Evolutionary conservation across 2,888 invertebrate genomes (phyloP), one percentile per base, ranked within the genome.

Genomic region (Dione juno): DNA sequence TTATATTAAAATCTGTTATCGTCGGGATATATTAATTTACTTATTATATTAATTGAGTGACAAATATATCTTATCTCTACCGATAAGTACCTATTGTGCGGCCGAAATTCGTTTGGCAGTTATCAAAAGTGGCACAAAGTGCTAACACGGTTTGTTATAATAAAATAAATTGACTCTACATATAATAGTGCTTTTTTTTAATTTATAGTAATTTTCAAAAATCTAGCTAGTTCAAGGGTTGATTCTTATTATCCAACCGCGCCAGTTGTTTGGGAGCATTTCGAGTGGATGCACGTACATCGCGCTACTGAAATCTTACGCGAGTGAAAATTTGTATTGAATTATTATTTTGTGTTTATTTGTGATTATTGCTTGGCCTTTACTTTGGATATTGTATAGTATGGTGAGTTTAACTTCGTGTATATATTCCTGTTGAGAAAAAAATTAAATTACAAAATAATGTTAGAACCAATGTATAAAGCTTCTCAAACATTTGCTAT

Each of bases 31-130:
- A 88, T 86, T 86, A 86, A 88, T 86, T 88, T 82, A 85, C 81
- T 86, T 82, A 83, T 83, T 85, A 82, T 82, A 84, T 84, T 86
- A 87, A 87, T 87, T 86, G 84, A 88, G 83, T 84, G 77, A 78
- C 76, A 73, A 70, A 61, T 71, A 67, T 85, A 87, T 85, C 87
- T 87, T 82, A 88, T 88, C 86, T 41, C 13, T 41, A 41, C 66
- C 75, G 77, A 78, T 76, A 75, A 58, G 61, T 74, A 72, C 50
- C 40, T 64, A 64, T 65, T 67, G 70, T 69, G 54, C 35, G 66
- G 68, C 45, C 48, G 45, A 65, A 64, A 70, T 59, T 19, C 50
- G 45, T n/a, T 68, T 68, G 43, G 37, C 65, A 69, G 75, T 75
- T 66, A 52, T 71, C 57, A 40, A 57, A 66, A 45, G 48, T 50